Base-by-base conservation (phyloP, 2,113 vertebrate genomes). In the Phyllopteryx taeniolatus region DNA sequence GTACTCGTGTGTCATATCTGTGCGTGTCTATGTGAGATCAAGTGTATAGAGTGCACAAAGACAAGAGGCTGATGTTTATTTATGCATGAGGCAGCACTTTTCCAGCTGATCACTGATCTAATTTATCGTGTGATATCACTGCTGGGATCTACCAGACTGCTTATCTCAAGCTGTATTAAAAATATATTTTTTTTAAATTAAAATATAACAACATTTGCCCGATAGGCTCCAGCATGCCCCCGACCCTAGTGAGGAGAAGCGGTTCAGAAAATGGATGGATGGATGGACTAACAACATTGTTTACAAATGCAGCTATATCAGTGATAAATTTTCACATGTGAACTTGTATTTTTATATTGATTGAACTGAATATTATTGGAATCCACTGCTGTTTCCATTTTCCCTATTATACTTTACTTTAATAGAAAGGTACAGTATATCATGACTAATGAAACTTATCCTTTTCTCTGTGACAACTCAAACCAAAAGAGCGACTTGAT, bases 41-140 rank as follows among this genome's bases (percentile, higher is more conserved):
- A 73, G 76, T 83, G 80, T 80, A 70, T 56, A 22, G 47, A 64
- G 59, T 15, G 43, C 53, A 67, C n/a, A 39, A 15, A n/a, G 20
- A 70, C 68, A 56, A 19, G 19, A 27, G 66, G 75, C 71, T 66
- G 76, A 77, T 14, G 69, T 75, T 88, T 77, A 86, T 61, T 85
- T 83, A 79, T 89, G 80, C 78, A 88, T 85, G 84, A 88, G 62
- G 65, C 67, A 42, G 73, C 73, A 5, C 69, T 73, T 83, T 78
- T 77, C 75, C 88, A 83, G 86, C 51, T 80, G 79, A 84, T 85
- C 74, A 46, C 80, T 82, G 84, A 80, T 80, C 73, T 83, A 53
- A 85, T 85, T 85, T 81, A 66, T 62, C 63, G 44, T 49, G 74
- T 77, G 62, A 76, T 59, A 70, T 76, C 19, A 4, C 63, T 59